Conservation (phyloP, 2,113 vertebrate species). For the Oryctolagus cuniculus region DNA sequence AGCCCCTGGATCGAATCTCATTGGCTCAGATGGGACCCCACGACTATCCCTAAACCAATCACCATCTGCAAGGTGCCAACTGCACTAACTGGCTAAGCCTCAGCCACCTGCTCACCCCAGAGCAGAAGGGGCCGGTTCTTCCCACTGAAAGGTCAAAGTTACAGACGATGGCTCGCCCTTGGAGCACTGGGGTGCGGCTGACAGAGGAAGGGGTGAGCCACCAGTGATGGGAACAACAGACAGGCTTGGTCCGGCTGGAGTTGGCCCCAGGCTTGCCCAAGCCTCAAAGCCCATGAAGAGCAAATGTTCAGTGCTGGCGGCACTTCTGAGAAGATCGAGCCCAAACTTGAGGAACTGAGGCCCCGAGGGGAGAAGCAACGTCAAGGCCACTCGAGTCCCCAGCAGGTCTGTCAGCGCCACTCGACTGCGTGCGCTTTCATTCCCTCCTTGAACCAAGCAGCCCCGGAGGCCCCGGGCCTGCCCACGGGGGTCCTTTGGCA, state of each 20-base stretch:
- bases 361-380: not conserved
- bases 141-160: not conserved
- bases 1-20: not conserved
- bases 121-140: not conserved
- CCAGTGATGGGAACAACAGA: not conserved
- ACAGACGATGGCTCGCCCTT: not conserved
- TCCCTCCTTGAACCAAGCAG: not conserved
- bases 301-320: not conserved
- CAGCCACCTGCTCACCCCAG: not conserved
- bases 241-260: too few relatives aligned
- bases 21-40: not conserved
- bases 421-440: fast-evolving
- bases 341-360: not conserved
- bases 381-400: not conserved
- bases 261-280: not conserved
- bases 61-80: not conserved
- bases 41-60: not conserved
- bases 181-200: not conserved
- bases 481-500: not conserved
- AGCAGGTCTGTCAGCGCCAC: fast-evolving
- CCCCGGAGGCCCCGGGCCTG: not conserved
- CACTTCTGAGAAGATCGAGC: not conserved
- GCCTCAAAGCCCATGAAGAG: not conserved
- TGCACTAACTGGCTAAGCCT: not conserved
- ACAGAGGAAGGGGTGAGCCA: too few relatives aligned